phyloP scores from a whole-genome alignment of 2,888 invertebrate species.

The Steinernema carpocapsae region DNA sequence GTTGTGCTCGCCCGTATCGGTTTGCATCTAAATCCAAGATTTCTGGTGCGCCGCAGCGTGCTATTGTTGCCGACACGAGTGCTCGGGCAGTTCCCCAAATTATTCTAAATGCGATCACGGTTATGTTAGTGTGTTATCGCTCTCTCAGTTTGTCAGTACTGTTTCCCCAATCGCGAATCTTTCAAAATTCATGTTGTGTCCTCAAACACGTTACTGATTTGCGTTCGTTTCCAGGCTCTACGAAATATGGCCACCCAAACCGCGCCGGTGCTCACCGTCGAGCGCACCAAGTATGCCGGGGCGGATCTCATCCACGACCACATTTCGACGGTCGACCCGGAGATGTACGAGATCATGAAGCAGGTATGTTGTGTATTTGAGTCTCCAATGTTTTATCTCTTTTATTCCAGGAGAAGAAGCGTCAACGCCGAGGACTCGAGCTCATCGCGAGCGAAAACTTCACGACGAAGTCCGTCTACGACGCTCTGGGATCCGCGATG shows the following conservation, averaged over 20 bases:
- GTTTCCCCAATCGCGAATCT: too few species aligned
- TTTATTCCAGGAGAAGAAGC: slow-evolving; percentile 77
- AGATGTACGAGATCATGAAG: slow-evolving; percentile 81
- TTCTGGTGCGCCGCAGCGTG: too few species aligned
- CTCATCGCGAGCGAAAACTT: slow-evolving; percentile 90
- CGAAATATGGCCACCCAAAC: slow-evolving; percentile 5
- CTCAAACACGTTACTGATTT: too few species aligned
- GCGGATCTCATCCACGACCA: slow-evolving; percentile 59
- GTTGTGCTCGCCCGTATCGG: too few species aligned
- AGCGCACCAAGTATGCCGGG: slow-evolving; percentile 50
- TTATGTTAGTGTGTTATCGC: too few species aligned
- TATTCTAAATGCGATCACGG: too few species aligned
- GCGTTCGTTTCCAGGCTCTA: not conserved
- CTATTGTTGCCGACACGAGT: too few species aligned
- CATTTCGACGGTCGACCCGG: slow-evolving; percentile 81
- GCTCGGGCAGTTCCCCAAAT: too few species aligned
- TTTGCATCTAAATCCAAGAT: too few species aligned
- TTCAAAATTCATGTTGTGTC: too few species aligned
- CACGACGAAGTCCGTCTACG: slow-evolving; percentile 71
- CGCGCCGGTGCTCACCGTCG: slow-evolving; percentile 34
- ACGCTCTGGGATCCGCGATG: slow-evolving; percentile 73
- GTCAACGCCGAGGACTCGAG: slow-evolving; percentile 85
- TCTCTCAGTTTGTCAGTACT: too few species aligned
- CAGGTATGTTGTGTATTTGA: slow-evolving; percentile 69
- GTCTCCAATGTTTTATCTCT: not conserved